These are phyloP conservation scores for Monoplex corrugatus DNA, from an alignment of 2,888 invertebrate species.

Conservation along the genomic window DNA sequence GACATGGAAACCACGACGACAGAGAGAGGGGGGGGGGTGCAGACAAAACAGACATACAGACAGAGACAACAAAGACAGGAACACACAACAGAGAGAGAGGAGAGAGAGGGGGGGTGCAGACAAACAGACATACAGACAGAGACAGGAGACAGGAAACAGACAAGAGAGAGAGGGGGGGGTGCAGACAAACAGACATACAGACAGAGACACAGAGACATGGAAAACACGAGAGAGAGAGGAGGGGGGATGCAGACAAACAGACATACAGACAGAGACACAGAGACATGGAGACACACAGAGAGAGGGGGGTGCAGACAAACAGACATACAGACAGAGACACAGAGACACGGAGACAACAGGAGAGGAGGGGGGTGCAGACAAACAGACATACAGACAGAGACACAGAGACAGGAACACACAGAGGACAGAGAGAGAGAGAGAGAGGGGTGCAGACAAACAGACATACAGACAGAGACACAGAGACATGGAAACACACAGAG, in stretches of 20 bases:
- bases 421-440: background rate
- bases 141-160: background rate
- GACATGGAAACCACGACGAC: no score
- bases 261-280: background rate
- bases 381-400: background rate
- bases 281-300: no score
- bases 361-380: background rate
- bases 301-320: no score
- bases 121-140: background rate
- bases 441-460: background rate
- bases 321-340: no score
- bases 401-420: background rate
- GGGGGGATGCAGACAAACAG: background rate
- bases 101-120: background rate
- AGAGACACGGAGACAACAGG: background rate
- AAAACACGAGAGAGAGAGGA: no score
- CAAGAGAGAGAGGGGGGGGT: background rate
- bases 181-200: background rate
- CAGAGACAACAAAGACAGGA: no score
- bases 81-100: no score
- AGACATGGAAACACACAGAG: background rate
- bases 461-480: constrained; percentile 12
- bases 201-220: background rate
- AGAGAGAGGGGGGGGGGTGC: no score
- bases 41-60: no score